Evolutionary conservation across 2,797 vertebrate species (phyloP), one percentile per base, ranked within the genome.

Genomic region (Pseudochirops cupreus): DNA sequence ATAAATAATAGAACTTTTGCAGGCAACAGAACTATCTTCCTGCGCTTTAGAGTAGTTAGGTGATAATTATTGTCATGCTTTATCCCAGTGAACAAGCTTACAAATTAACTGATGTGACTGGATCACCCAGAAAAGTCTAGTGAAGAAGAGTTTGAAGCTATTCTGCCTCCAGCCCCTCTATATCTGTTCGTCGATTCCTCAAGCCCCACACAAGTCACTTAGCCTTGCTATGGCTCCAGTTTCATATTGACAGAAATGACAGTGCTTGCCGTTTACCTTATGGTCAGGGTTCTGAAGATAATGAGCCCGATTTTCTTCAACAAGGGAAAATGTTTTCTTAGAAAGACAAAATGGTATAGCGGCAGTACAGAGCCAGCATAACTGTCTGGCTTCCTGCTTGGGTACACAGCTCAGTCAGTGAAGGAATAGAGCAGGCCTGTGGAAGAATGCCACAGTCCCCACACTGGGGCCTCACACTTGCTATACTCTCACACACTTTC

Each of bases 221-320:
- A 95, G 0, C 18, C 9, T 90, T n/a, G 90, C 31, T 46, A 0
- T 57, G 31, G 3, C 28, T 92, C 94, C 52, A 50, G 46, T 6
- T 4, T 95, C 95, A 94, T 90, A 87, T 56, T 26, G 56, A 91
- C 94, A 95, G 94, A 53, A 33, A 56, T 11, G 26, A 33, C 87
- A 46, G 10, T 21, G 2, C 57, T 90, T 94, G 6, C 50, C 92
- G 53, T 87, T 54, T 96, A 33, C 52, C 6, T 93, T 94, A 90
- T 74, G 33, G 10, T 39, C 93, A 46, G 67, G 52, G 53, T 1
- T 92, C 29, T 91, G 33, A 13, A 5, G 5, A 50, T 91, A 46
- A 91, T 4, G 13, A 95, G 29, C 0, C 12, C 56, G 92, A 87
- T 50, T 95, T 5, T 92, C 90, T 94, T 82, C 33, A 89, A 56